Conservation (phyloP, 2,888 invertebrate species). For the Euspilapteryx auroguttella region DNA sequence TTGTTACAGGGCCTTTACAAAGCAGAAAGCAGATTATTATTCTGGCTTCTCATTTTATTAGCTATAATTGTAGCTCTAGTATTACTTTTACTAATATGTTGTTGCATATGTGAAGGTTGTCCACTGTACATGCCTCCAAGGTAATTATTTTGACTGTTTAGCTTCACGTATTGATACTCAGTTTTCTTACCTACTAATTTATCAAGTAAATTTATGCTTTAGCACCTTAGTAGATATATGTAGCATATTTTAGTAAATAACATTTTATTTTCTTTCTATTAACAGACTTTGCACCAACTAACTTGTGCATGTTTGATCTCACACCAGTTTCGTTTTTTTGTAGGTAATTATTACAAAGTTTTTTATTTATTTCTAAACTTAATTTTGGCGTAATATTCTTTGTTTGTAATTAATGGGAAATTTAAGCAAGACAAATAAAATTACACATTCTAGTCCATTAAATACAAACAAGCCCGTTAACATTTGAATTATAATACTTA, state of each 20-base stretch:
- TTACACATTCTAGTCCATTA: too few species aligned
- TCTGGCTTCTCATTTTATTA: constrained; percentile 78
- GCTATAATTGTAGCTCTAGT: constrained; percentile 74
- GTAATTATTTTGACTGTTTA: constrained; percentile 28
- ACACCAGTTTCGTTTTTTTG: constrained; percentile 25
- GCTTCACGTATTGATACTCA: constrained; percentile 2
- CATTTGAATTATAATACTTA: constrained; percentile 1
- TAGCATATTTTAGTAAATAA: too few species aligned
- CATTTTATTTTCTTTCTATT: constrained; percentile 20
- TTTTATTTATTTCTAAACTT: constrained; percentile 10
- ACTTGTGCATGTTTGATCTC: constrained; percentile 22
- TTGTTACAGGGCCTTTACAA: constrained; percentile 68
- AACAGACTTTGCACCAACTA: constrained; percentile 46
- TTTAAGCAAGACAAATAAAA: too few species aligned
- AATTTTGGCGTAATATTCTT: constrained; percentile 1
- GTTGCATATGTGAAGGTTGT: constrained; percentile 84
- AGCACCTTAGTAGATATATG: too few species aligned
- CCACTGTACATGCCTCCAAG: constrained; percentile 80
- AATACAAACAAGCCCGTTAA: too few species aligned
- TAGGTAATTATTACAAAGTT: constrained; percentile 30
- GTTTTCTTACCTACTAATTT: neutral
- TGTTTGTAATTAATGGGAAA: too few species aligned
- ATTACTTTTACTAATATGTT: constrained; percentile 72
- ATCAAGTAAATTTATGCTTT: too few species aligned
- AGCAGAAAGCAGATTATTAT: constrained; percentile 71